These are phyloP conservation scores for Hyposoter didymator DNA, from an alignment of 2,888 invertebrate genomes.

Conservation along the genomic window DNA sequence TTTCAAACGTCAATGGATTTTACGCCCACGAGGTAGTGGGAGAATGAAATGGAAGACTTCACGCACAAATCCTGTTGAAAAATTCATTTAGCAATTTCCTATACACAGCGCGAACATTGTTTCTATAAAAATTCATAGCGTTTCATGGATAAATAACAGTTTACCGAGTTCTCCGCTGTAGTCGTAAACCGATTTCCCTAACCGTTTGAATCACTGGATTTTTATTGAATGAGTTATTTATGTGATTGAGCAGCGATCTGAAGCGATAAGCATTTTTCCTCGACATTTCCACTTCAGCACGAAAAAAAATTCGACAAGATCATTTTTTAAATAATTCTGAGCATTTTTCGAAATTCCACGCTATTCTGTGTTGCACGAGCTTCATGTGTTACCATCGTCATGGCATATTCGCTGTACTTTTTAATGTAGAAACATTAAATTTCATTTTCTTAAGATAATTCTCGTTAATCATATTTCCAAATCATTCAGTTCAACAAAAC, in stretches of 20 bases:
- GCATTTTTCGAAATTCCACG: no score
- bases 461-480: not conserved
- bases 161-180: not conserved
- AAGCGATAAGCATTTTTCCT: not conserved
- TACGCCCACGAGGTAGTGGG: not conserved
- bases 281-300: not conserved
- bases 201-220: not conserved
- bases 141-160: not conserved
- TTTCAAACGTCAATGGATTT: constrained; percentile 15
- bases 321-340: not conserved
- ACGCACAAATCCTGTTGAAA: not conserved
- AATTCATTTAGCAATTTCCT: not conserved
- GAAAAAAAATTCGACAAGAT: not conserved
- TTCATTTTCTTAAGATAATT: not conserved
- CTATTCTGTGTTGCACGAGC: no score
- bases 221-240: not conserved
- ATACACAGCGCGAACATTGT: not conserved
- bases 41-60: not conserved
- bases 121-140: not conserved
- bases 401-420: no score
- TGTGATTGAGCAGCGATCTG: not conserved
- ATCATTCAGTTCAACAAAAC: not conserved
- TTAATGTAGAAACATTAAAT: no score
- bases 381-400: no score
- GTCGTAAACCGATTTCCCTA: not conserved